Evolutionary conservation across 2,113 vertebrate species (phyloP), one percentile per base, ranked within the genome.

Genomic region (Psephotus haematonotus): DNA sequence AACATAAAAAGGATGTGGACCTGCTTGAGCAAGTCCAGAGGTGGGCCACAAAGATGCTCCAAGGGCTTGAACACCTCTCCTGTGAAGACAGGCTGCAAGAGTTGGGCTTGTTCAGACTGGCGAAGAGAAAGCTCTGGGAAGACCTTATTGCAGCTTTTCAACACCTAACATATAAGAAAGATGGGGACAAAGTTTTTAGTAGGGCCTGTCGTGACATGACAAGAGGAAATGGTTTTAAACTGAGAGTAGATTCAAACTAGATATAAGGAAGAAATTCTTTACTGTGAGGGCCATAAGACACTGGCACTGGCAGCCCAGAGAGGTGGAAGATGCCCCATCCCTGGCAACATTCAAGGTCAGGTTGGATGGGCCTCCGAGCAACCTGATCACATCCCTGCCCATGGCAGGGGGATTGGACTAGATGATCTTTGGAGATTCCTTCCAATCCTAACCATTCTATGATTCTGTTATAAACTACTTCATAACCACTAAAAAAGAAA

Each of bases 141-240:
- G 47, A 63, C 20, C 8, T 14, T n/a, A 33, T 8, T n/a, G 31
- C 31, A 22, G 55, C 31, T n/a, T 59, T 59, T n/a, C 33, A 59
- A n/a, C 20, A 59, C 20, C n/a, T 23, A 22, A n/a, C 13, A 22
- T 67, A 46, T 60, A 60, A 74, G 9, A 52, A 93, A 63, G 29
- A 17, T 31, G 22, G 33, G 33, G 17, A 76, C 2, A 23, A 6
- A 39, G 17, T 18, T 75, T 35, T 87, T 11, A 65, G 6, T 2
- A 55, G 15, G 15, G 17, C 5, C 25, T 83, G 8, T 4, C 19
- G 31, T 2, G 2, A 57, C 0, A 65, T 15, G 15, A 29, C 35
- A 37, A 76, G 35, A 33, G 3, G 7, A 5, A 67, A 76, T 9
- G 4, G 7, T 10, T 49, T 65, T 44, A 74, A 82, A 59, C 27